Evolutionary conservation across 2,888 invertebrate genomes (phyloP).

Genomic region (Prionchulus punctatus): DNA sequence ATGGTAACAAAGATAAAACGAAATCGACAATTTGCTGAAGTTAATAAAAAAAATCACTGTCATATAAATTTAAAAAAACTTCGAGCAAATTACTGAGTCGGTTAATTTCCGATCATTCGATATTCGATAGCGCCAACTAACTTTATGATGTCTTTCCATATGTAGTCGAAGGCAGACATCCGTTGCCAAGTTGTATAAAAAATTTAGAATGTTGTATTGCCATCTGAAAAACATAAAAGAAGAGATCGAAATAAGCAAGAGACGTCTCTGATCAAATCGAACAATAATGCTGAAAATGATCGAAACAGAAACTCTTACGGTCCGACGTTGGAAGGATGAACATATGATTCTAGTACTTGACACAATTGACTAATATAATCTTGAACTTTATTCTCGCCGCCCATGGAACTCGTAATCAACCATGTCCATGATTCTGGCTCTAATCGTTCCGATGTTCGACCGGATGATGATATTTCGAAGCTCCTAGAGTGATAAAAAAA

Average conservation of each 20-base stretch:
- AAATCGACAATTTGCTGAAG: slow-evolving; percentile 57
- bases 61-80: not conserved
- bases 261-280: too few species aligned
- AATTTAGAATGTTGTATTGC: slow-evolving; percentile 33
- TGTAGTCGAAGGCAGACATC: slow-evolving; percentile 48
- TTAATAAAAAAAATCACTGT: not conserved
- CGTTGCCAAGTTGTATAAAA: slow-evolving; percentile 20
- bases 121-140: slow-evolving; percentile 50
- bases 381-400: slow-evolving; percentile 25
- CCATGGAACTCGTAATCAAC: slow-evolving; percentile 44
- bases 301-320: too few species aligned
- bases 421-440: slow-evolving; percentile 35
- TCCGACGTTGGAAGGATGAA: slow-evolving; percentile 75
- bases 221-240: too few species aligned
- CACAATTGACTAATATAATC: slow-evolving; percentile 53
- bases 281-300: too few species aligned
- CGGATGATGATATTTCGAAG: not conserved
- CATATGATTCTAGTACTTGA: slow-evolving; percentile 64
- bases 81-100: slow-evolving; percentile 39
- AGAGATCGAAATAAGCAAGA: too few species aligned
- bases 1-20: slow-evolving; percentile 53
- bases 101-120: slow-evolving; percentile 54
- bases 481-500: not conserved
- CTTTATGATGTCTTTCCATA: slow-evolving; percentile 44
- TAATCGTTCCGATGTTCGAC: slow-evolving; percentile 12